phyloP scores from a whole-genome alignment of 2,797 vertebrate species.

The Crocidura indochinensis region DNA sequence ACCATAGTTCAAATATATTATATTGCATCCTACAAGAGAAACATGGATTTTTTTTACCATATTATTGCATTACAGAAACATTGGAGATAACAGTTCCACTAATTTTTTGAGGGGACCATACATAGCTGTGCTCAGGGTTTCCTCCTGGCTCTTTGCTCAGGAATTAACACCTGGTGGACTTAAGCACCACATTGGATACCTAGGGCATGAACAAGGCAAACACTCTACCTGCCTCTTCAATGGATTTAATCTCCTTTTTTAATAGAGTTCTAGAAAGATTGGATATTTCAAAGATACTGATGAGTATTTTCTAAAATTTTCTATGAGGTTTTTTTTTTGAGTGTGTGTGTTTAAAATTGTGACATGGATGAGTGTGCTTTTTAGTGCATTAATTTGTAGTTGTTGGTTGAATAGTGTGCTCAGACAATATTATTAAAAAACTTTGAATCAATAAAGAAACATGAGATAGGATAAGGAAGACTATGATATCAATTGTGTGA shows the following conservation, averaged over 20 bases:
- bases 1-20: constrained; percentile 12
- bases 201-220: no score
- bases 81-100: not conserved
- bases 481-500: constrained; percentile 10
- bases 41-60: constrained; percentile 11
- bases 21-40: constrained; percentile 39
- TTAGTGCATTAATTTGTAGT: not conserved
- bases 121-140: no score
- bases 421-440: not conserved
- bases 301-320: constrained; percentile 33
- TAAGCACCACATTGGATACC: no score
- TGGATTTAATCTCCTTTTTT: not conserved
- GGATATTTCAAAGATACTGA: not conserved
- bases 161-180: no score
- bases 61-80: constrained; percentile 34
- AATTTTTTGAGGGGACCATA: no score
- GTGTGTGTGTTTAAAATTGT: not conserved
- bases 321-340: not conserved
- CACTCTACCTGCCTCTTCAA: no score
- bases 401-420: constrained; percentile 8
- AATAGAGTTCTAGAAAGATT: no score
- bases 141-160: no score
- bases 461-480: not conserved
- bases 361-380: not conserved
- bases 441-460: not conserved